These are phyloP conservation scores for Gyrodactylus salaris DNA, from an alignment of 1,140 invertebrate species.

Conservation along the genomic window DNA sequence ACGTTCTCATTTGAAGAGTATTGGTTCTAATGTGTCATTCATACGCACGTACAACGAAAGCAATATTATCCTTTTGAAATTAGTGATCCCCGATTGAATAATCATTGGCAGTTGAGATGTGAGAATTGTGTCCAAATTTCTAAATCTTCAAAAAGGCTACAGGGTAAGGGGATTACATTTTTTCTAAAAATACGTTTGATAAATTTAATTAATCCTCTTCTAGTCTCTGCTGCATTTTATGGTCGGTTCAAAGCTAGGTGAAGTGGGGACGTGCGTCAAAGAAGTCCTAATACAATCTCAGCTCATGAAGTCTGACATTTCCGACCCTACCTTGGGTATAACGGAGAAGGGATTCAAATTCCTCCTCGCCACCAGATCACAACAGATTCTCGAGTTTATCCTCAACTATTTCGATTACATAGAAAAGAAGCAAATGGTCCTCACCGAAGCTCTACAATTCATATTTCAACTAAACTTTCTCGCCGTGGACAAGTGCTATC, in stretches of 20 bases:
- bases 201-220: constrained; percentile 12
- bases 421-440: background rate
- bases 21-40: no score
- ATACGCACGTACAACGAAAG: no score
- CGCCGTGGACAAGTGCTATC: constrained; percentile 38
- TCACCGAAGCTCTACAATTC: background rate
- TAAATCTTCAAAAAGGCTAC: no score
- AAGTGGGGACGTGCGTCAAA: constrained; percentile 53
- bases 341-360: background rate
- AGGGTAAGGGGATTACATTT: no score
- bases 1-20: no score
- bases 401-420: background rate
- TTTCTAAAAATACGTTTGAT: no score
- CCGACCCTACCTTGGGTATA: background rate
- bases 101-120: no score
- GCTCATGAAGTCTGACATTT: constrained; percentile 37
- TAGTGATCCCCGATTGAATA: no score
- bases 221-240: constrained; percentile 69
- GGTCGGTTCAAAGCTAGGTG: constrained; percentile 41
- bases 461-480: background rate
- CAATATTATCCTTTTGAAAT: no score
- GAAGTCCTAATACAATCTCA: constrained; percentile 55
- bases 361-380: background rate
- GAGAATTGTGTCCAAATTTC: no score
- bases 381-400: background rate